Conservation (phyloP, 2,888 invertebrate genomes). For the Zootermopsis nevadensis region DNA sequence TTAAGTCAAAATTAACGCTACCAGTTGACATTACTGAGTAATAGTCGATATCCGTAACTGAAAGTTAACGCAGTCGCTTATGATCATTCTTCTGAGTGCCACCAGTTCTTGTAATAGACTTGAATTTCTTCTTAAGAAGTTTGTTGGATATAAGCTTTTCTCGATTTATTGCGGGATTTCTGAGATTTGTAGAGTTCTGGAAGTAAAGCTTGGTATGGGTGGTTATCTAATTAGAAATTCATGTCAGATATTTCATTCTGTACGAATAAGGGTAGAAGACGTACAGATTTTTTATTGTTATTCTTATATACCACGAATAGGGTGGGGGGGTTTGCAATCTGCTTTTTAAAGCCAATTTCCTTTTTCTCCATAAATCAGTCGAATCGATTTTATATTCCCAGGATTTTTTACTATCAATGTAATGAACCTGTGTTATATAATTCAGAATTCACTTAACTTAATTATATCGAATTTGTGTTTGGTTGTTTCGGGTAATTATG, state of each 20-base stretch:
- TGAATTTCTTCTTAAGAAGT: not conserved
- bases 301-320: not conserved
- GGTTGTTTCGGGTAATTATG: too few species aligned
- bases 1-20: too few species aligned
- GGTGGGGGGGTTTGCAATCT: not conserved
- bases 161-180: not conserved
- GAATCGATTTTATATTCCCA: not conserved
- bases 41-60: too few species aligned
- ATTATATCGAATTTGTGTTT: too few species aligned
- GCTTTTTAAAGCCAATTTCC: conserved; percentile 6
- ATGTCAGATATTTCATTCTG: conserved; percentile 30
- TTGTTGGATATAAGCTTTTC: not conserved
- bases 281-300: not conserved
- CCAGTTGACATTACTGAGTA: too few species aligned
- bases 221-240: conserved; percentile 28
- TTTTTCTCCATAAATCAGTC: not conserved
- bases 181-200: not conserved
- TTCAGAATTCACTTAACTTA: not conserved
- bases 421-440: not conserved
- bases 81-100: not conserved
- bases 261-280: not conserved
- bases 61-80: too few species aligned
- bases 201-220: not conserved
- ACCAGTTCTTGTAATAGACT: not conserved
- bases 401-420: not conserved